phyloP scores from a whole-genome alignment of 2,888 invertebrate species.

The Ornithoptera priamus region DNA sequence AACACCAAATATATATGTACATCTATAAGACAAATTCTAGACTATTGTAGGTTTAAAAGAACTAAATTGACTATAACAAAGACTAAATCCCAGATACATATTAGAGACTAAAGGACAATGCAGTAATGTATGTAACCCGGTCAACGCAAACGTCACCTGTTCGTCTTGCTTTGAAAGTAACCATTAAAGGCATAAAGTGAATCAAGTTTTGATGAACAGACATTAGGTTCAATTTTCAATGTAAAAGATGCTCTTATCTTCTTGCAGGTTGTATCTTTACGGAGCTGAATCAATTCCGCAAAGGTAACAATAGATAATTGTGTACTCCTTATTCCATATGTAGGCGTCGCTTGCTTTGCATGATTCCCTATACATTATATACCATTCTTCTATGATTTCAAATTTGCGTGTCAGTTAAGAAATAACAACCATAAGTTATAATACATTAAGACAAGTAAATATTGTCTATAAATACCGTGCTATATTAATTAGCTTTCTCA shows the following conservation, averaged over 20 bases:
- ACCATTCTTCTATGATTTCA: neutral
- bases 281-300: neutral
- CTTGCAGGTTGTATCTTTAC: neutral
- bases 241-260: neutral
- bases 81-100: neutral
- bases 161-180: neutral
- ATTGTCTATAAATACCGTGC: too few relatives aligned
- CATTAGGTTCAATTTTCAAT: neutral
- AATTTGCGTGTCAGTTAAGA: too few relatives aligned
- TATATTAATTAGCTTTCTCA: too few relatives aligned
- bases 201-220: neutral
- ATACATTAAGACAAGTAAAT: too few relatives aligned
- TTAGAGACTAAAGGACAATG: neutral
- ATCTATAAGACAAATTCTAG: too few relatives aligned
- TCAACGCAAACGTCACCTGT: neutral
- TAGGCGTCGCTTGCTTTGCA: neutral
- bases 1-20: too few relatives aligned
- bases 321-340: neutral
- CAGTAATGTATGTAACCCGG: neutral
- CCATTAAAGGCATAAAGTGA: neutral
- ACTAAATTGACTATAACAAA: neutral
- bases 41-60: neutral
- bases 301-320: slow-evolving; percentile 1
- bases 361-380: neutral
- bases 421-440: too few relatives aligned